A percentile compares a stretch with the other conserved stretches of the same genome.
Evolutionary conservation across 2,888 invertebrate genomes (phyloP).

Genomic region (Saturnia pavonia): DNA sequence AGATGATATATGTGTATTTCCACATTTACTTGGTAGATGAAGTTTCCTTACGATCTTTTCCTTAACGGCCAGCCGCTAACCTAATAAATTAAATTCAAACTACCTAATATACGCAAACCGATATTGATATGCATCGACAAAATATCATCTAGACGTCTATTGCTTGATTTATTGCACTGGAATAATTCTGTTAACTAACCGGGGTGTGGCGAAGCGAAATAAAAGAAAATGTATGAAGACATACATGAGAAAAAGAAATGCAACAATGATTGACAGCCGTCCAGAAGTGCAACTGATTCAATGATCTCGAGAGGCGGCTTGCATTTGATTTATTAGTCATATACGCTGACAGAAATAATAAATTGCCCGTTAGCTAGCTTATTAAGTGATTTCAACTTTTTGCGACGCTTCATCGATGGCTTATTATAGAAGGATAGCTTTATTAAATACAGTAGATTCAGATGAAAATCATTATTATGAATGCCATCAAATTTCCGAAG

Average conservation of each 20-base stretch:
- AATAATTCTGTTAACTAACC: background rate
- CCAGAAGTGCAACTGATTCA: background rate
- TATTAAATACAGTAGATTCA: background rate
- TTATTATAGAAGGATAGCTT: background rate
- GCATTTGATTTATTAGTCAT: background rate
- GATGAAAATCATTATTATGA: constrained; percentile 31
- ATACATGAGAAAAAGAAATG: background rate
- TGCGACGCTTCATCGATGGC: no score
- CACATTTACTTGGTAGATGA: background rate
- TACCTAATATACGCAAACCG: background rate
- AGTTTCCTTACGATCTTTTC: no score
- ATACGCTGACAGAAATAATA: background rate
- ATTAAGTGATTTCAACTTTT: background rate
- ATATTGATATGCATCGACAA: background rate
- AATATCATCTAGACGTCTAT: background rate
- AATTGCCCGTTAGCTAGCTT: background rate
- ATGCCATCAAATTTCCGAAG: constrained; percentile 25
- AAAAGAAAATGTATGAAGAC: background rate
- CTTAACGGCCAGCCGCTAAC: background rate
- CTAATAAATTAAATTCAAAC: background rate
- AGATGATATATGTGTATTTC: background rate
- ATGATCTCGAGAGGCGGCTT: background rate
- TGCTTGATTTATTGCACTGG: background rate
- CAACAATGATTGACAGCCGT: background rate
- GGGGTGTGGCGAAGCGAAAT: background rate